Percentiles rank a stretch among this genome's conserved stretches.
Conservation (phyloP, 2,888 invertebrate species). For the Sinhomidia bicolor region DNA sequence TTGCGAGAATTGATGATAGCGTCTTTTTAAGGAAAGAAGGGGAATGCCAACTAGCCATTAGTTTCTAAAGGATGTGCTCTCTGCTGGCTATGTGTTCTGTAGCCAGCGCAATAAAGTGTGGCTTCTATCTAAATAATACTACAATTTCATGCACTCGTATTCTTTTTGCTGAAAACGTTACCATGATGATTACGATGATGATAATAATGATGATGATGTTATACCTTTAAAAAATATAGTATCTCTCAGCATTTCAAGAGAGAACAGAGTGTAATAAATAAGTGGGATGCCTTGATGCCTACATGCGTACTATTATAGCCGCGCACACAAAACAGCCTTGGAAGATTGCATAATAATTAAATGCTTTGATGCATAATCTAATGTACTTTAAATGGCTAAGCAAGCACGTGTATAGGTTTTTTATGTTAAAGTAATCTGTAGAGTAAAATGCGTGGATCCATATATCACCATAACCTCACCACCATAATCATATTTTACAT, state of each 20-base stretch:
- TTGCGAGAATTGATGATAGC: slow-evolving; percentile 51
- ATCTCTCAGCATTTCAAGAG: not conserved
- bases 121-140: too few relatives aligned
- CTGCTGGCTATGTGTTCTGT: not conserved
- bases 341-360: slow-evolving; percentile 72
- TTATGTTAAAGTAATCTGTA: slow-evolving; percentile 45
- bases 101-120: not conserved
- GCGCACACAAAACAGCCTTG: slow-evolving; percentile 52
- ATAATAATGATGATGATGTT: slow-evolving; percentile 18
- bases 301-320: slow-evolving; percentile 36
- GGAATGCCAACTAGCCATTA: slow-evolving; percentile 60
- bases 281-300: slow-evolving; percentile 27
- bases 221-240: slow-evolving; percentile 16
- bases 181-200: slow-evolving; percentile 1
- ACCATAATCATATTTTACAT: not conserved
- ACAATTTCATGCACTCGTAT: too few relatives aligned
- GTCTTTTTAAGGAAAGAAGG: slow-evolving; percentile 63
- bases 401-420: slow-evolving; percentile 58
- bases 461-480: slow-evolving; percentile 20
- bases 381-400: slow-evolving; percentile 1
- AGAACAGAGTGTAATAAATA: slow-evolving; percentile 15
- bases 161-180: too few relatives aligned
- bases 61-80: not conserved
- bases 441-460: slow-evolving; percentile 38
- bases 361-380: slow-evolving; percentile 50